Evolutionary conservation across 2,797 vertebrate genomes (phyloP).

Genomic region (Labroides dimidiatus): DNA sequence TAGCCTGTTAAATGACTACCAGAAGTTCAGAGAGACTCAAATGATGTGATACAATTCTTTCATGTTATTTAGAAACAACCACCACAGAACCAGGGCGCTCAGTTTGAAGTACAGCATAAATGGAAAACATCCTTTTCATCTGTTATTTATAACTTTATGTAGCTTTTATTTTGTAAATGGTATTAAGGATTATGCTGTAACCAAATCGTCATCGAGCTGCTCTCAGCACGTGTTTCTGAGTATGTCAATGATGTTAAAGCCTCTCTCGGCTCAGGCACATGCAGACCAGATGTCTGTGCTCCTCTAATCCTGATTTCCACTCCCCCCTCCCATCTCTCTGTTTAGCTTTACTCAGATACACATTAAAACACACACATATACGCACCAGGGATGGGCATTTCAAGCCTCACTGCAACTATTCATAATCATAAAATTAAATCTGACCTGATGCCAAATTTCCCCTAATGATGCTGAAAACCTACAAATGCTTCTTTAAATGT

Average conservation of each 20-base stretch:
- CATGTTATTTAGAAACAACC: too few species aligned
- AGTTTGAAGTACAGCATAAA: too few species aligned
- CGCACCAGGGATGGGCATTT: neutral
- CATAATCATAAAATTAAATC: too few species aligned
- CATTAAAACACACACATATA: conserved; percentile 1
- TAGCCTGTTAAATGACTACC: too few species aligned
- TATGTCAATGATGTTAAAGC: conserved; percentile 47
- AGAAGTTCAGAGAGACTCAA: too few species aligned
- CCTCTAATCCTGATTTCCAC: conserved; percentile 61
- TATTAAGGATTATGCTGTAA: neutral
- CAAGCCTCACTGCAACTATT: neutral
- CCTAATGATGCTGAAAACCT: neutral
- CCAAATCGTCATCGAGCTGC: neutral
- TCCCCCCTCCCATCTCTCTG: conserved; percentile 32
- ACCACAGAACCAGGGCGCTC: too few species aligned
- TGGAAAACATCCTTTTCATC: too few species aligned
- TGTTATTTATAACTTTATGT: too few species aligned
- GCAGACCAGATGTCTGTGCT: conserved; percentile 67
- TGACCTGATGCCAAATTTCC: too few species aligned
- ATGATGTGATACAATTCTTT: too few species aligned
- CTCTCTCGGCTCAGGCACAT: conserved; percentile 46
- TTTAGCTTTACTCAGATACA: conserved; percentile 33
- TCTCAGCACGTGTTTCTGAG: conserved; percentile 41
- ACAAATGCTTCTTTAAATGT: neutral
- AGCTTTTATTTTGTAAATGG: too few species aligned